phyloP scores from a whole-genome alignment of 2,888 invertebrate species.

The Ganaspis brasiliensis region DNA sequence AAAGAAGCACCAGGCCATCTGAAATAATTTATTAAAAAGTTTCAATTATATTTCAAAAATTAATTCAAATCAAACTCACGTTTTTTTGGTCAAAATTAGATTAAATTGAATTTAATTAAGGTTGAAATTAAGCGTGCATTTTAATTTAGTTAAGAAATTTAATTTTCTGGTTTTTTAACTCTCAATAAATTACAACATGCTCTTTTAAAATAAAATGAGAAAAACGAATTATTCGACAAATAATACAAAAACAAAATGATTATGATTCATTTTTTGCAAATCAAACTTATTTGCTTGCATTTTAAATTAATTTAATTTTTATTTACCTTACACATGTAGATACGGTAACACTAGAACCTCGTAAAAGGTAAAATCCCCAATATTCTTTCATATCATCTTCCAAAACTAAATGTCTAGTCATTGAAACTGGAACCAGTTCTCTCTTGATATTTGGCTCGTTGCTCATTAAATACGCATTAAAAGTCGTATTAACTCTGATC shows the following conservation, averaged over 20 bases:
- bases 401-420: conserved; percentile 87
- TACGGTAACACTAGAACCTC: conserved; percentile 88
- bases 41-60: too few species aligned
- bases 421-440: conserved; percentile 84
- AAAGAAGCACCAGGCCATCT: conserved; percentile 90
- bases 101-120: too few species aligned
- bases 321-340: conserved; percentile 89
- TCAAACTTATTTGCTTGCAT: background rate
- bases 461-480: conserved; percentile 88
- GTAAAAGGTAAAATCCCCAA: conserved; percentile 90
- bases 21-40: conserved; percentile 40
- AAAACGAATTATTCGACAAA: too few species aligned
- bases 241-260: too few species aligned
- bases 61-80: too few species aligned
- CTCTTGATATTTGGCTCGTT: conserved; percentile 84
- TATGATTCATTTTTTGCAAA: too few species aligned
- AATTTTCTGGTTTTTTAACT: too few species aligned
- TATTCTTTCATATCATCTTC: conserved; percentile 91
- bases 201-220: too few species aligned
- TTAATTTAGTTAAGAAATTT: too few species aligned
- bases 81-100: too few species aligned
- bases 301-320: background rate
- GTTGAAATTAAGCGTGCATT: too few species aligned
- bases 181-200: too few species aligned
- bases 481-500: conserved; percentile 87